These are phyloP conservation scores for Eulithis testata DNA, from an alignment of 2,888 invertebrate species.

Conservation along the genomic window DNA sequence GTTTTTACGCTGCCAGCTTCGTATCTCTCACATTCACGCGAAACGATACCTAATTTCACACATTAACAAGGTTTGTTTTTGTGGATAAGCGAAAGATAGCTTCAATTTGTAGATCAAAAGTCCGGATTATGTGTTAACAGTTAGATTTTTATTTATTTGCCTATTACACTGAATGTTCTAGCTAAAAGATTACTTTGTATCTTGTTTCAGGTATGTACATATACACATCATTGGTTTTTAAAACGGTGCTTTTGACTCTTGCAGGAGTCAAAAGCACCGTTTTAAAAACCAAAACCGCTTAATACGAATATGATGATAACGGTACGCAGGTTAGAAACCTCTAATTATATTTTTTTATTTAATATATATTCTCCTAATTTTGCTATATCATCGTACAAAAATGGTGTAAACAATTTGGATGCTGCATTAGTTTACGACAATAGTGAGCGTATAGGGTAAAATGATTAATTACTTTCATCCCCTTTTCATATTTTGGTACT, in stretches of 20 bases:
- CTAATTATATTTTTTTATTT: neutral
- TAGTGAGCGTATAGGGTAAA: constrained; percentile 42
- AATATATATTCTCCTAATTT: neutral
- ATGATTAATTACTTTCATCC: constrained; percentile 59
- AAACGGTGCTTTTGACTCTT: constrained; percentile 1
- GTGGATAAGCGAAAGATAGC: neutral
- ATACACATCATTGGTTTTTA: constrained; percentile 9
- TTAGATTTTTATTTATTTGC: constrained; percentile 35
- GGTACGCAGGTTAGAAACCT: neutral
- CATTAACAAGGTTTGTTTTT: constrained; percentile 18
- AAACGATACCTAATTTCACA: constrained; percentile 23
- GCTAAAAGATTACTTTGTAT: constrained; percentile 33
- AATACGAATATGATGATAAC: neutral
- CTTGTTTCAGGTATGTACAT: constrained; percentile 52
- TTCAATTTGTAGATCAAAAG: constrained; percentile 12
- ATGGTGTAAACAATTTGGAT: constrained; percentile 26
- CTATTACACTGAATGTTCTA: constrained; percentile 21
- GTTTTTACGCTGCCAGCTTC: constrained; percentile 59
- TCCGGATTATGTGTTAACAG: constrained; percentile 35
- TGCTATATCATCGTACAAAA: constrained; percentile 9
- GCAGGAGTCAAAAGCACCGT: no score
- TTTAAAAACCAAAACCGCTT: no score
- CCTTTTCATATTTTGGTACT: constrained; percentile 26
- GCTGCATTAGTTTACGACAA: constrained; percentile 51
- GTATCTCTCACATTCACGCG: constrained; percentile 13